Evolutionary conservation across 2,113 vertebrate species (phyloP).

Genomic region (Ailurus styani): DNA sequence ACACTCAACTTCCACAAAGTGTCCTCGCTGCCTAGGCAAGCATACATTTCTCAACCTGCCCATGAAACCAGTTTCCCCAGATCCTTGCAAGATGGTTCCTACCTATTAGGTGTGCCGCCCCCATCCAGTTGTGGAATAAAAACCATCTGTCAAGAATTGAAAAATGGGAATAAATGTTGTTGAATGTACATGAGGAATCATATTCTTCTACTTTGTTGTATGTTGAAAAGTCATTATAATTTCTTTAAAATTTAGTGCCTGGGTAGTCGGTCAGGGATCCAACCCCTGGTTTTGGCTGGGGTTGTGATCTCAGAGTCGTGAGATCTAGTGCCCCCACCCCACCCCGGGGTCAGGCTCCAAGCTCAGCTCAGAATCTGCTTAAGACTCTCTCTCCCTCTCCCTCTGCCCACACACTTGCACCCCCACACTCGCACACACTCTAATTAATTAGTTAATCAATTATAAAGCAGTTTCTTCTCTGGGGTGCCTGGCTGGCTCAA

Average conservation of each 20-base stretch:
- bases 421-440: background rate
- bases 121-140: background rate
- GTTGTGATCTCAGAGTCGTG: too few relatives aligned
- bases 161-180: background rate
- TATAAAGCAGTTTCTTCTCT: background rate
- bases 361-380: background rate
- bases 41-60: constrained; percentile 21
- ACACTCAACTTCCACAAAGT: background rate
- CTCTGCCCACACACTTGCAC: background rate
- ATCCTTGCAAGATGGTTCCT: background rate
- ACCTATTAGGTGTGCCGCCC: background rate
- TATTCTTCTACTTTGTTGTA: background rate
- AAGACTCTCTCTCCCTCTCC: background rate
- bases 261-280: background rate
- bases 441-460: background rate
- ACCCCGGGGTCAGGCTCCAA: background rate
- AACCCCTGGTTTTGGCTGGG: background rate
- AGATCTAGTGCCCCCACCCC: too few relatives aligned
- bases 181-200: background rate
- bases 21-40: background rate
- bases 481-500: background rate
- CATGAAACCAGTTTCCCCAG: constrained; percentile 51
- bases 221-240: background rate
- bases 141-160: background rate
- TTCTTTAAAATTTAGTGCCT: background rate